Evolutionary conservation across 2,888 invertebrate species (phyloP), one percentile per base, ranked within the genome.

Genomic region (Calliphora vomitoria): DNA sequence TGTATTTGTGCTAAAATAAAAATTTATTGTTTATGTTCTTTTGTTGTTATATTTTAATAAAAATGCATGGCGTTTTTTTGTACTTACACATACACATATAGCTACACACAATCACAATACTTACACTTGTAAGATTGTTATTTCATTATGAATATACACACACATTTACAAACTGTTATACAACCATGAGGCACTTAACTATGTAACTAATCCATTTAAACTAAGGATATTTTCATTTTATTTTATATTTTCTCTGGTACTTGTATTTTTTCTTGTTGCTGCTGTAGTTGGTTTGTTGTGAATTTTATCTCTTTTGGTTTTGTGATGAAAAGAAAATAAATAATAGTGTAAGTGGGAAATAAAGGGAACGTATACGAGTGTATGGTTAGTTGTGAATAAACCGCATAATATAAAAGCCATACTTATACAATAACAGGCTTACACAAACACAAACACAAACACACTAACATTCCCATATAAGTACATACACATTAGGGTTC

Each of bases 171-270:
- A 15, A 31, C 68, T 25, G 25, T 25, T 44, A 25, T 35, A 64
- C 44, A 58, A 53, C 38, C 11, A 74, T 31, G 50, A 55, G 25
- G 35, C 74, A 78, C 72, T 82, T 82, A 78, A 79, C 79, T 53
- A 64, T 82, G 82, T 82, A 82, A 82, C 86, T 86, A 82, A 86
- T 86, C 86, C 78, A 79, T 86, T 82, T 79, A 74, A 78, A 78
- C 72, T 60, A 55, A 60, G 68, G 47, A 44, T 79, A 69, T 72
- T 82, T 68, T 35, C 6, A 13, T 68, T 74, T 71, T 47, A 41
- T 80, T 80, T 62, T 47, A 71, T 53, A 53, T 35, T 20, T 53
- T 55, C 4, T 58, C 3, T 68, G n/a, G 31, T 44, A 35, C 6
- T 20, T 64, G 60, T 55, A 41, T 41, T 55, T 44, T 55, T 25